These are phyloP conservation scores for Pseudorhiza aurosa DNA, from an alignment of 30 jellyfish, hydroid and myxozoan genomes.

Conservation along the genomic window DNA sequence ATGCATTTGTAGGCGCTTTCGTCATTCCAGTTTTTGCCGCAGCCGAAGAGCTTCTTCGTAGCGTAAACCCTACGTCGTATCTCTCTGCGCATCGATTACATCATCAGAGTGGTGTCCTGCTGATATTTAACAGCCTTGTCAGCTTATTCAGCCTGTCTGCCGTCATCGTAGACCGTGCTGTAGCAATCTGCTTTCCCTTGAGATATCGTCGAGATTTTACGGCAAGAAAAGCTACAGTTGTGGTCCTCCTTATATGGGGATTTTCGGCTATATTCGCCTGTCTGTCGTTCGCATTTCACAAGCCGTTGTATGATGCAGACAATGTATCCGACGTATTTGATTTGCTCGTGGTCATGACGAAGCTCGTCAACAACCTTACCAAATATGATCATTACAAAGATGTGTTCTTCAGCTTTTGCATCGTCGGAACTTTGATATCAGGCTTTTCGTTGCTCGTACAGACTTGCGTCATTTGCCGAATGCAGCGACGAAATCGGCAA, in stretches of 20 bases:
- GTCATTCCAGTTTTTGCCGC: conserved; percentile 38
- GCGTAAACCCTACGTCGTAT: background rate
- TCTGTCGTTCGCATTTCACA: conserved; percentile 18
- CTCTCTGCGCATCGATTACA: background rate
- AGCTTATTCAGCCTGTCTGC: conserved; percentile 36
- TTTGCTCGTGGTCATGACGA: background rate
- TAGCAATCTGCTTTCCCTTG: conserved; percentile 34
- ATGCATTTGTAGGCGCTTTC: conserved; percentile 14
- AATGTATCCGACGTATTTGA: background rate
- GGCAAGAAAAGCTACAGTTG: background rate
- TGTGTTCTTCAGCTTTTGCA: conserved; percentile 3
- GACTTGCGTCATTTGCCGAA: background rate
- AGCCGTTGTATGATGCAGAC: conserved; percentile 30
- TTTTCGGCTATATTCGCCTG: conserved; percentile 28
- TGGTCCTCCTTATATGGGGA: conserved; percentile 14
- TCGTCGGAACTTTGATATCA: background rate
- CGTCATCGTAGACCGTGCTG: conserved; percentile 34
- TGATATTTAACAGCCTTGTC: conserved; percentile 31
- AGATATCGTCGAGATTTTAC: conserved; percentile 24
- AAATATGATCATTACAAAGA: background rate
- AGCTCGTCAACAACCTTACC: background rate
- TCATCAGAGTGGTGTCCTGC: conserved; percentile 15
- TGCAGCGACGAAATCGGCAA: background rate
- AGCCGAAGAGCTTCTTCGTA: background rate
- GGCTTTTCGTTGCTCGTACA: conserved; percentile 2